These are phyloP conservation scores for Hiodon alosoides DNA, from an alignment of 2,113 vertebrate species.

Conservation along the genomic window DNA sequence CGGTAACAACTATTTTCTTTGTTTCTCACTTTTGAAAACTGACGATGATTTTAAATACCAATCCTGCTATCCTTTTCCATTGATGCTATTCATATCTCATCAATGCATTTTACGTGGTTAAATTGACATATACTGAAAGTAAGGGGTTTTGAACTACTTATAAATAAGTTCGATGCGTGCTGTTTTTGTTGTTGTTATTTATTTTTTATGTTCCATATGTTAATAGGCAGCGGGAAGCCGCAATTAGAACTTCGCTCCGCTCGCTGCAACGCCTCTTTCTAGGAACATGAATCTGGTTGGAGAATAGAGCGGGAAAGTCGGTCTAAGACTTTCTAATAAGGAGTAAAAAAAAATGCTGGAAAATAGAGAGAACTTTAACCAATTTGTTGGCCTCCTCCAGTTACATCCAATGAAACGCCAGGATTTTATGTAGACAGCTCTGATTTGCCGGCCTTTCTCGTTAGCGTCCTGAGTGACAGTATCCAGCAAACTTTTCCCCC, in stretches of 20 bases:
- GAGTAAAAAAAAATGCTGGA: neutral
- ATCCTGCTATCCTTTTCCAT: too few species aligned
- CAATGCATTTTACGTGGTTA: too few species aligned
- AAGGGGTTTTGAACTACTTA: too few species aligned
- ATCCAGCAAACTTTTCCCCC: slow-evolving; percentile 29
- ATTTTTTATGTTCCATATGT: too few species aligned
- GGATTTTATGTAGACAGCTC: slow-evolving; percentile 24
- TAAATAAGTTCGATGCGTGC: too few species aligned
- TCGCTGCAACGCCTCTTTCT: slow-evolving; percentile 7
- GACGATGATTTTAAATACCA: too few species aligned
- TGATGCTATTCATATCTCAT: too few species aligned
- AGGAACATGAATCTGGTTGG: slow-evolving; percentile 1
- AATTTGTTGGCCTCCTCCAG: slow-evolving; percentile 41
- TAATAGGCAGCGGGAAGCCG: too few species aligned
- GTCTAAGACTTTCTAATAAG: slow-evolving; percentile 4
- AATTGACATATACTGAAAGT: too few species aligned
- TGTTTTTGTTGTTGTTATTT: too few species aligned
- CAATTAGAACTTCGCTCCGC: slow-evolving; percentile 3
- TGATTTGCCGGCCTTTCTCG: slow-evolving; percentile 48
- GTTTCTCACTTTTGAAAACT: too few species aligned
- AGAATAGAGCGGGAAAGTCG: neutral
- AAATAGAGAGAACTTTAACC: slow-evolving; percentile 19
- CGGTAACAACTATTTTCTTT: too few species aligned
- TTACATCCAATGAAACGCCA: slow-evolving; percentile 49
- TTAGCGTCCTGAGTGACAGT: slow-evolving; percentile 54